Base-by-base conservation (phyloP, 2,113 vertebrate genomes). In the Gila orcuttii region DNA sequence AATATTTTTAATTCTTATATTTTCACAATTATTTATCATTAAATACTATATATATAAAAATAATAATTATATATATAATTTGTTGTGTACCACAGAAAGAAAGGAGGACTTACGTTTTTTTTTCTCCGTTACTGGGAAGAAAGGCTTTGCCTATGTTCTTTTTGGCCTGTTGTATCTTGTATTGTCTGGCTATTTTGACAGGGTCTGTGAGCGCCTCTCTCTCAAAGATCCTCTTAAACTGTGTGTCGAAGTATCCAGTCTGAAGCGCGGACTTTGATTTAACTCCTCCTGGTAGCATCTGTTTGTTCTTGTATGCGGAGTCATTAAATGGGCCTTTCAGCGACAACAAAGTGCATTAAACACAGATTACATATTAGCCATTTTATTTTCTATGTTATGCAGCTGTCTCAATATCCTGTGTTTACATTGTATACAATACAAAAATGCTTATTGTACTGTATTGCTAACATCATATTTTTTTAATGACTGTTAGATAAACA, bases 91-190 rank as follows among this genome's bases (percentile, higher is more conserved):
- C 13, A 68, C 6, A 36, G 19, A 36, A 82, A 52, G 6, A 68
- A 69, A 52, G 6, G 36, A 60, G 4, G 11, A 93, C 96, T 96
- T 93, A 97, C 96, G 86, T 89, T 81, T 90, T 93, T 90, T 96
- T 97, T 55, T 94, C 90, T 86, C 95, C 95, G 28, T 87, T 95
- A 83, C 90, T 95, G 57, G 96, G 96, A 23, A 97, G 87, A 87
- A 98, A 97, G 28, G 96, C 90, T 91, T 95, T 96, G 85, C 92
- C 87, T 69, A 97, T 2, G 82, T 97, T 98, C 90, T 94, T 96
- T 91, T 96, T 96, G 80, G 95, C 87, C 90, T 96, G 94, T 85
- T 95, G 92, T 88, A 96, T 90, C 90, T 93, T 93, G 23, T 92
- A 86, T 68, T 91, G 93, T 83, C 96, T 94, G 42, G 94, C 93